A percentile compares a stretch with the other conserved stretches of the same genome.
Conservation (phyloP, 1,140 invertebrate genomes). For the Brachionus angularis region DNA sequence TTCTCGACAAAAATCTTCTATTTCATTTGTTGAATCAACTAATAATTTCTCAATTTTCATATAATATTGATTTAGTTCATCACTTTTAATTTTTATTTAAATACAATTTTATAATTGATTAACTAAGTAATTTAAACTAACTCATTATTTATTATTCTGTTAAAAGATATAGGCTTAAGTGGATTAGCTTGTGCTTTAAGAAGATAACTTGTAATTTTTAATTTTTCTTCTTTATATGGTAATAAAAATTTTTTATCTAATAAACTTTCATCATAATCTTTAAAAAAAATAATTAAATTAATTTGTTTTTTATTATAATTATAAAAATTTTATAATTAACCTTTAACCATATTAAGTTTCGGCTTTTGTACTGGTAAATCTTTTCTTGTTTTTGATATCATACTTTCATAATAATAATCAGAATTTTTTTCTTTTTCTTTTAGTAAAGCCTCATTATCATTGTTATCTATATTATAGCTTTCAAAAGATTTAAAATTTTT, state of each 20-base stretch:
- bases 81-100: neutral
- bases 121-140: neutral
- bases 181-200: conserved; percentile 24
- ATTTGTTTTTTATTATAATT: neutral
- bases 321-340: neutral
- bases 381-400: conserved; percentile 7
- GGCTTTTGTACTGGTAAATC: conserved; percentile 36
- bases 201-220: conserved; percentile 19
- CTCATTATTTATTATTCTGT: conserved; percentile 15
- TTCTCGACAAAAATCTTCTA: conserved; percentile 52
- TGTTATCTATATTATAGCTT: conserved; percentile 22
- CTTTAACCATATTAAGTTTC: neutral
- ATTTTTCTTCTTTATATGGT: conserved; percentile 20
- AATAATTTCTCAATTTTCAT: neutral
- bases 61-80: neutral
- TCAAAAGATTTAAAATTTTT: neutral
- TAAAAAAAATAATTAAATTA: neutral
- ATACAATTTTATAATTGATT: neutral
- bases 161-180: conserved; percentile 4
- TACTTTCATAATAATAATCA: conserved; percentile 29
- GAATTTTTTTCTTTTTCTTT: conserved; percentile 10
- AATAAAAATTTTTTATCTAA: conserved; percentile 9
- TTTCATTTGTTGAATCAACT: conserved; percentile 49
- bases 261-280: conserved; percentile 31
- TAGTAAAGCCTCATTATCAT: conserved; percentile 15